A percentile compares a stretch with the other conserved stretches of the same genome.
Conservation (phyloP, 2,113 vertebrate genomes). For the Microcebus griseorufus region DNA sequence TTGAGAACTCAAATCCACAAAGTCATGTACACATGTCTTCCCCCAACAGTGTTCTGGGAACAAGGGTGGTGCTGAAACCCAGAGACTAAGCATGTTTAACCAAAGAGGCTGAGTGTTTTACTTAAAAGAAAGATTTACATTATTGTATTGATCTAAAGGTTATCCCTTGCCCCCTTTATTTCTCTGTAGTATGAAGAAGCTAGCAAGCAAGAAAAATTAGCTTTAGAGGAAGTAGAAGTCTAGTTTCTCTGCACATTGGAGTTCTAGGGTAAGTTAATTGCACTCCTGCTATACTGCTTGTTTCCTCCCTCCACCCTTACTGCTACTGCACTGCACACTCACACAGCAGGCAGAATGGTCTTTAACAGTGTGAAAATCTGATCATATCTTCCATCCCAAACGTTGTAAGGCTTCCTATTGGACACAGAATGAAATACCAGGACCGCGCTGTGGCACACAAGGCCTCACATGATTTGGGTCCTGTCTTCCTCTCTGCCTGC, state of each 20-base stretch:
- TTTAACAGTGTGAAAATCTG: background rate
- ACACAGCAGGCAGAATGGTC: background rate
- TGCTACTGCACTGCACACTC: no score
- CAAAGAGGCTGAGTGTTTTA: background rate
- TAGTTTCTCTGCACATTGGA: background rate
- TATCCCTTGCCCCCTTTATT: background rate
- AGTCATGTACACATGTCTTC: background rate
- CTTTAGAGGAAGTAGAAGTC: background rate
- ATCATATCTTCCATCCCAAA: background rate
- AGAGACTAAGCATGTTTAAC: background rate
- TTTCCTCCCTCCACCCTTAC: background rate
- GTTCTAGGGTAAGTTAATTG: background rate
- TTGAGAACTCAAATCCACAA: background rate
- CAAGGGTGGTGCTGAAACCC: background rate
- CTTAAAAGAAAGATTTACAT: background rate
- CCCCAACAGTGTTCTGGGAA: background rate
- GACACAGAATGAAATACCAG: background rate
- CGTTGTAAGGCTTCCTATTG: background rate
- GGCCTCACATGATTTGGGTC: background rate
- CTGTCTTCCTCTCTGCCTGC: background rate
- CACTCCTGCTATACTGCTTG: background rate
- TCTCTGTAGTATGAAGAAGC: background rate
- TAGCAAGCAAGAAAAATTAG: background rate
- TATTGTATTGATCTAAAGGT: background rate
- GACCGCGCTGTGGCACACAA: accelerated